Evolutionary conservation across 2,888 invertebrate genomes (phyloP), one percentile per base, ranked within the genome.

Genomic region (Melieria omissa): DNA sequence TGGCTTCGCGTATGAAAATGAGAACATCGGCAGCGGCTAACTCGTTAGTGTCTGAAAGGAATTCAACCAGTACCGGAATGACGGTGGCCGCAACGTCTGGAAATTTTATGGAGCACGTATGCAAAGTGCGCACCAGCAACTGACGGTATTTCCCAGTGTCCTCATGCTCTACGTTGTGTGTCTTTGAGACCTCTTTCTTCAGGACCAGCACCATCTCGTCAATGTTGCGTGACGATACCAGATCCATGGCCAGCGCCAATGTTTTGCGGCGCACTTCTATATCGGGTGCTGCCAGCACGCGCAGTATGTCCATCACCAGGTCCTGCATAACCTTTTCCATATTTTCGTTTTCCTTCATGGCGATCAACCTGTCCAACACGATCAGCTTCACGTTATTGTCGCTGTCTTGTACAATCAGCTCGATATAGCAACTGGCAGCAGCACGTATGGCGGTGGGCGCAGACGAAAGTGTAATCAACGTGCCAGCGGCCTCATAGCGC

Each of bases 361-460:
- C 94, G 78, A 96, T 93, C 75, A 99, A 89, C 29, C 98, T 92
- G 82, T 98, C 98, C 81, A 99, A 89, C 8, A 99, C 99, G 80
- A 99, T 99, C 72, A 99, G 89, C 88, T 99, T 99, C 14, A 99
- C 99, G 89, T 99, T 99, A 88, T 99, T 99, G 88, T 99, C 99
- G 87, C 98, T 98, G 87, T 99, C 99, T 87, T 99, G 99, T n/a
- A 99, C 95, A 74, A 99, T 97, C 78, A 99, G 88, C 84, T 99
- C 99, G 82, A 99, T 99, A 88, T 99, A 99, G 87, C 98, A 98
- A 54, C 94, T 94, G 3, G 99, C 99, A 0, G 99, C 99, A 46
- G 97, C 97, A 91, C 95, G 96, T 76, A 99, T 95, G 7, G 99
- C 99, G 9, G 99, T 97, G 1, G 99, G 99, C 1, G 98, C 99